Percentiles rank a stretch among this genome's conserved stretches.
phyloP scores from a whole-genome alignment of 2,888 invertebrate species.

The Drosophila conformis region DNA sequence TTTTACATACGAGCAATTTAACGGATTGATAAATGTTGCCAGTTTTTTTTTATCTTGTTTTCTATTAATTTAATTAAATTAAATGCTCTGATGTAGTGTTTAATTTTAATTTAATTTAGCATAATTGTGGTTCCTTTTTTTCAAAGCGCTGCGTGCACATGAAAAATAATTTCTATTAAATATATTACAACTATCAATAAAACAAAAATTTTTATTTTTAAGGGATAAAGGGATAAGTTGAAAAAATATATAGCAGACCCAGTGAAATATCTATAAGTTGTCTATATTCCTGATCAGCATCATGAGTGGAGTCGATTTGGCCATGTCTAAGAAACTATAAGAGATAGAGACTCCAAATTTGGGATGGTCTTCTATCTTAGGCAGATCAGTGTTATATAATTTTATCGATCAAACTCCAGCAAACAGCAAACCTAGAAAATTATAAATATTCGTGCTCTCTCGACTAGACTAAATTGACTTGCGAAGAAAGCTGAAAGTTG shows the following conservation, averaged over 20 bases:
- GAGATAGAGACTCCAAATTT: not conserved
- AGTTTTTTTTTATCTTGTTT: not conserved
- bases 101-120: slow-evolving; percentile 20
- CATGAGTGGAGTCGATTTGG: not conserved
- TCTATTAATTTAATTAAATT: not conserved
- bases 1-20: slow-evolving; percentile 60
- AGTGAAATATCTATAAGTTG: too few species aligned
- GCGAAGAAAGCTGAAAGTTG: not conserved
- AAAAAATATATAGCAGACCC: not conserved
- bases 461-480: not conserved
- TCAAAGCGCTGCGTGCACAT: not conserved
- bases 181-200: not conserved
- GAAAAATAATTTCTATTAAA: not conserved
- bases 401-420: not conserved
- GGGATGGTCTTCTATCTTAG: not conserved
- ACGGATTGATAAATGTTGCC: slow-evolving; percentile 55
- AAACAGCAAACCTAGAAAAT: not conserved
- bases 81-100: not conserved
- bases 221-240: accelerated
- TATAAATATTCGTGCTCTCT: not conserved
- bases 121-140: not conserved
- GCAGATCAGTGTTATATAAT: not conserved
- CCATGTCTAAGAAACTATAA: not conserved
- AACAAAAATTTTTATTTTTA: not conserved
- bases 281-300: not conserved